phyloP scores from a whole-genome alignment of 2,888 invertebrate genomes.

The Serripes groenlandicus region DNA sequence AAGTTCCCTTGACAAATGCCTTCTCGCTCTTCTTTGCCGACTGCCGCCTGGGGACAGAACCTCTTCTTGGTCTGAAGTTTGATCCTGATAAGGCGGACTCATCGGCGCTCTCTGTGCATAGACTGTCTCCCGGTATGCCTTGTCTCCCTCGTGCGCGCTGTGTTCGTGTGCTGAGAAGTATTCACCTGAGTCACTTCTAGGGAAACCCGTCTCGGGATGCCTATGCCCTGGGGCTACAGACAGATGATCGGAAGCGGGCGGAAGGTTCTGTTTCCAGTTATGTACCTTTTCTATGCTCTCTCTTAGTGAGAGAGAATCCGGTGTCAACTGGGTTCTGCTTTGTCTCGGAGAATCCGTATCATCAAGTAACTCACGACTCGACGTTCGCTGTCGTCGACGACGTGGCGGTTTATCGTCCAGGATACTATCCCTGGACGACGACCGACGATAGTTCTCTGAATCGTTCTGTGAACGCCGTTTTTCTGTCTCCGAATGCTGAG shows the following conservation, averaged over 20 bases:
- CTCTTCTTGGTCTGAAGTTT: constrained; percentile 50
- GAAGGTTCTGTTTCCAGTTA: constrained; percentile 84
- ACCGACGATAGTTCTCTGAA: constrained; percentile 72
- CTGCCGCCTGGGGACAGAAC: constrained; percentile 67
- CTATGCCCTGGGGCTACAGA: constrained; percentile 40
- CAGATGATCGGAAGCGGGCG: constrained; percentile 67
- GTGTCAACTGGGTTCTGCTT: constrained; percentile 76
- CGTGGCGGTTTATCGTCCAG: constrained; percentile 77
- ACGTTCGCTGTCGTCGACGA: constrained; percentile 72
- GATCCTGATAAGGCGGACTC: constrained; percentile 33
- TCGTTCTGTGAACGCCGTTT: constrained; percentile 67
- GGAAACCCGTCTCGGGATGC: constrained; percentile 70
- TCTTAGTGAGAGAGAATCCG: constrained; percentile 81
- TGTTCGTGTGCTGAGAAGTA: constrained; percentile 75
- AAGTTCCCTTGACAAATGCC: constrained; percentile 71
- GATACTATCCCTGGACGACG: constrained; percentile 80
- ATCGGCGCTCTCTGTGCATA: constrained; percentile 48
- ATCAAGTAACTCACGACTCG: constrained; percentile 78
- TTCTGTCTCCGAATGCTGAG: constrained; percentile 65
- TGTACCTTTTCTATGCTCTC: constrained; percentile 86
- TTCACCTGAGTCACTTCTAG: constrained; percentile 73
- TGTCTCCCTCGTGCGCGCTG: constrained; percentile 28
- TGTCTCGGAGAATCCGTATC: constrained; percentile 60
- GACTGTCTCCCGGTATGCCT: constrained; percentile 52
- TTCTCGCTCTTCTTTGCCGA: constrained; percentile 58